phyloP scores from a whole-genome alignment of 2,888 invertebrate species.

The Mantis religiosa region DNA sequence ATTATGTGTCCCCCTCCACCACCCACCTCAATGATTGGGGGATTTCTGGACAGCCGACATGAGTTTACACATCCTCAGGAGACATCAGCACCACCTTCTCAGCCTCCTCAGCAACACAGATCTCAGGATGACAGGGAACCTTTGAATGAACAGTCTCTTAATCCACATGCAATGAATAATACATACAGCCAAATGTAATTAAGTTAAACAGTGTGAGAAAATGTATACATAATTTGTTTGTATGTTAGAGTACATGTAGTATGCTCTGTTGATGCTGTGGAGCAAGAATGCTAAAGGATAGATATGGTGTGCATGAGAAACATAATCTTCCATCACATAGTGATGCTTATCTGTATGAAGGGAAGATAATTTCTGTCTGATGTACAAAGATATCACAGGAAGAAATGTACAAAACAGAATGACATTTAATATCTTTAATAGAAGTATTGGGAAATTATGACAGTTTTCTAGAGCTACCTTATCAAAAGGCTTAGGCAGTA shows the following conservation, averaged over 20 bases:
- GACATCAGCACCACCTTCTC: neutral
- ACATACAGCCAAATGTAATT: conserved; percentile 6
- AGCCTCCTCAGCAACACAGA: conserved; percentile 4
- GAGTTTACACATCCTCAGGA: conserved; percentile 50
- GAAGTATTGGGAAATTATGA: too few species aligned
- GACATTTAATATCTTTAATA: too few species aligned
- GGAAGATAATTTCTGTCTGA: neutral
- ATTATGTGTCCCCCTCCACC: conserved; percentile 61
- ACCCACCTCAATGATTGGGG: conserved; percentile 60
- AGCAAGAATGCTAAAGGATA: neutral
- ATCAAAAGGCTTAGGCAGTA: too few species aligned
- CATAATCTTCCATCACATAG: neutral
- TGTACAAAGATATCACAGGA: too few species aligned
- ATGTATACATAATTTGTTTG: neutral
- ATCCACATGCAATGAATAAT: conserved; percentile 46
- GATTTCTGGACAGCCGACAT: conserved; percentile 61
- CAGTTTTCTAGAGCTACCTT: too few species aligned
- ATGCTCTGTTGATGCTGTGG: neutral
- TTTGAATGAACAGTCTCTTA: conserved; percentile 61
- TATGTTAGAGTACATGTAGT: neutral
- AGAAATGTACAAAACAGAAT: too few species aligned
- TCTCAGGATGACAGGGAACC: conserved; percentile 52
- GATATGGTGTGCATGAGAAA: neutral
- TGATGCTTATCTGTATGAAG: neutral
- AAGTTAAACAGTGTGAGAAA: neutral